Evolutionary conservation across 2,888 invertebrate genomes (phyloP).

Genomic region (Acrocyrtus sp.): DNA sequence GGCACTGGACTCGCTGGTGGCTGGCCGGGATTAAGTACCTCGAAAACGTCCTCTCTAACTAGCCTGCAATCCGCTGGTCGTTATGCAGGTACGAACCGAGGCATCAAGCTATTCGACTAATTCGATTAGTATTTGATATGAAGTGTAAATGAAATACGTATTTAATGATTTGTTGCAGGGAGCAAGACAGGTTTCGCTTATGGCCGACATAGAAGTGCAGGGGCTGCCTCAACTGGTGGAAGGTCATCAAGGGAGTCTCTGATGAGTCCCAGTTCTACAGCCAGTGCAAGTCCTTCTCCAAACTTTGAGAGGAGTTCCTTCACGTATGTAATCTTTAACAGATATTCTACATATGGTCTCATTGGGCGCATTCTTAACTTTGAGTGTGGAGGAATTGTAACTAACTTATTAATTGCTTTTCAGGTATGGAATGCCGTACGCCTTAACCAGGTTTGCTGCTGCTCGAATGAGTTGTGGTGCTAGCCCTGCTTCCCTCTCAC

Average conservation of each 20-base stretch:
- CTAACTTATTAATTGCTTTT: too few species aligned
- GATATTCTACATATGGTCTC: not conserved
- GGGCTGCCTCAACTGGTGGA: conserved; percentile 55
- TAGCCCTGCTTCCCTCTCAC: conserved; percentile 61
- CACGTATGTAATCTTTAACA: conserved; percentile 50
- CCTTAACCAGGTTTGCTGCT: conserved; percentile 58
- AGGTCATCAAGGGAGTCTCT: conserved; percentile 59
- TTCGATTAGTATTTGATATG: too few species aligned
- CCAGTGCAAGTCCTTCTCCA: conserved; percentile 62
- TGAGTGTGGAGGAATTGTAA: too few species aligned
- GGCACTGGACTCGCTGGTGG: conserved; percentile 61
- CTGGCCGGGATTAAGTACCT: conserved; percentile 61
- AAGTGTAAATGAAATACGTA: not conserved
- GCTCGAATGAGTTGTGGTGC: conserved; percentile 63
- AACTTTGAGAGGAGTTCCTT: conserved; percentile 62
- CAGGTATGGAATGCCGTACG: conserved; percentile 63
- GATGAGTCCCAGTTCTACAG: conserved; percentile 62
- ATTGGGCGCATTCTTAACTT: too few species aligned
- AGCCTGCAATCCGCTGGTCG: conserved; percentile 61
- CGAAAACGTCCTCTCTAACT: conserved; percentile 60
- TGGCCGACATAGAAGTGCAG: conserved; percentile 39
- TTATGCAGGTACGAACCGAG: conserved; percentile 56
- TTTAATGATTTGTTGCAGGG: conserved; percentile 39
- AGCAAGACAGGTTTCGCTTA: conserved; percentile 37
- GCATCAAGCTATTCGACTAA: too few species aligned